These are phyloP conservation scores for Colossoma macropomum DNA, from an alignment of 2,113 vertebrate genomes.

Conservation along the genomic window DNA sequence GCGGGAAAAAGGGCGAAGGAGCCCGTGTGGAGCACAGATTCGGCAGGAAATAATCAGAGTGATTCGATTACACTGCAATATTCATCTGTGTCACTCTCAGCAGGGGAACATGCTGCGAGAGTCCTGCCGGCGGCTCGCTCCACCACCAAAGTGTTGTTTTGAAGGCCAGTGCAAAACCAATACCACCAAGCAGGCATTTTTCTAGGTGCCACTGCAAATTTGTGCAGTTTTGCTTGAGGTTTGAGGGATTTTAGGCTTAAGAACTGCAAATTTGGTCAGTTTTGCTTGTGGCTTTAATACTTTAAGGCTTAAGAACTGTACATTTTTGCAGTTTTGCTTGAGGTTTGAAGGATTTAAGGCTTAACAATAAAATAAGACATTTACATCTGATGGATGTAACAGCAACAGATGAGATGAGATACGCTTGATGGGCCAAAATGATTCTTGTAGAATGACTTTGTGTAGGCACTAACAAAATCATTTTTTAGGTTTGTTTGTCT, in stretches of 20 bases:
- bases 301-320: no score
- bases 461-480: no score
- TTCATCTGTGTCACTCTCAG: slow-evolving; percentile 62
- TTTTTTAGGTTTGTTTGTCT: neutral
- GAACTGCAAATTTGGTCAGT: no score
- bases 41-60: slow-evolving; percentile 69
- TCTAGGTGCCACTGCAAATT: neutral
- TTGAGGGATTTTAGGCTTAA: neutral
- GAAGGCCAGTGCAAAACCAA: neutral
- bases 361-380: neutral
- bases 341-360: neutral
- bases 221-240: neutral
- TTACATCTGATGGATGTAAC: neutral
- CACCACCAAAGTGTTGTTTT: neutral
- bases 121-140: slow-evolving; percentile 42
- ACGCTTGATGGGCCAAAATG: neutral
- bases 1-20: neutral
- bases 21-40: neutral
- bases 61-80: slow-evolving; percentile 72
- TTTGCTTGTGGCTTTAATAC: no score
- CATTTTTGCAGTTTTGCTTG: no score
- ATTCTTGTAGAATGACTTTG: no score
- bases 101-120: slow-evolving; percentile 36
- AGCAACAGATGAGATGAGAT: neutral
- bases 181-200: neutral